These are phyloP conservation scores for Mya arenaria DNA, from an alignment of 1,140 invertebrate genomes.

Conservation along the genomic window DNA sequence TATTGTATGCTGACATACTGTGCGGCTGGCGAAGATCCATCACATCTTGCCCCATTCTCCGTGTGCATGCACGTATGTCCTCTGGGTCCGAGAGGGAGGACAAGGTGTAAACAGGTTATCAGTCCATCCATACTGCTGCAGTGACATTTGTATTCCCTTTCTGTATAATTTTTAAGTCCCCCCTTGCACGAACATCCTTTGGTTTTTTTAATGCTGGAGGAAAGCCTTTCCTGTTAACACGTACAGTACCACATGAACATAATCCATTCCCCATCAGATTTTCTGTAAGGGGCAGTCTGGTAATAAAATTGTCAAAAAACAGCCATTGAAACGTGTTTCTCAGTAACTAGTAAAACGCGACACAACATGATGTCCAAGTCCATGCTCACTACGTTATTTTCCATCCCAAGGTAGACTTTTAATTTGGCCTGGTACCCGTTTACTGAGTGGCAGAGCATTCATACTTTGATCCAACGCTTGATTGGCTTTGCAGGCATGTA, in stretches of 20 bases:
- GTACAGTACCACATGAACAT: not conserved
- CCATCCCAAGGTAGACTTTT: not conserved
- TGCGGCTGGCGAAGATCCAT: not conserved
- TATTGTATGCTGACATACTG: conserved; percentile 1
- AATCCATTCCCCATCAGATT: not conserved
- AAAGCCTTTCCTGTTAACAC: not conserved
- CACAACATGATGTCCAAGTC: not conserved
- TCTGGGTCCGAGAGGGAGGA: not conserved
- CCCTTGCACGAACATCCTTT: not conserved
- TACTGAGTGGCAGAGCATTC: not conserved
- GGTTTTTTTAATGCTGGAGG: not conserved
- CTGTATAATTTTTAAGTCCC: not conserved
- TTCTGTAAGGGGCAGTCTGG: not conserved
- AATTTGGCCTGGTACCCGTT: not conserved
- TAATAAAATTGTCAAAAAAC: not conserved
- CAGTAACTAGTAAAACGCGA: not conserved
- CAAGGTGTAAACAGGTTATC: not conserved
- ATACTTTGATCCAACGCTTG: conserved; percentile 35
- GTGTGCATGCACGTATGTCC: not conserved
- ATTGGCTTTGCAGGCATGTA: conserved; percentile 41
- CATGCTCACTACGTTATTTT: not conserved
- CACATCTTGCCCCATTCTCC: not conserved
- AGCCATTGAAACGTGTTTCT: not conserved
- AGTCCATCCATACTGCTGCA: conserved; percentile 4
- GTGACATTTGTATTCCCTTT: not conserved